Evolutionary conservation across 37 sponge, comb jelly and placozoan species (phyloP), one percentile per base, ranked within the genome.

Genomic region (Hexactinellida sp.): DNA sequence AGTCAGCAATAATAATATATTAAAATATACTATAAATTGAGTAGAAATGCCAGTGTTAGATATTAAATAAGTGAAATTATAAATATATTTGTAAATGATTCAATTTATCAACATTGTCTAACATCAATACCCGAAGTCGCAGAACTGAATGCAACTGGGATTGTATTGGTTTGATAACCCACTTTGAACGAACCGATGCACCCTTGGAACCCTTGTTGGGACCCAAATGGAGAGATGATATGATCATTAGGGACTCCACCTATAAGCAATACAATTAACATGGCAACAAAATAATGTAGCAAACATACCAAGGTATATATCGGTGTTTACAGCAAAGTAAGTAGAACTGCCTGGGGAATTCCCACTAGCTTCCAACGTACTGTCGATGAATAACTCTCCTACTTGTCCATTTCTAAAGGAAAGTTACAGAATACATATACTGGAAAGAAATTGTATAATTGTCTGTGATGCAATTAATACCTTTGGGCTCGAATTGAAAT

Each of bases 91-190:
- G 52, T 19, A 47, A 16, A 47, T 19, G 16, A 47, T 47, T 47
- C 52, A 19, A 47, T 47, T 47, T 47, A 63, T 63, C 34, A 63
- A 63, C 76, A 63, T 63, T 63, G 76, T 28, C 76, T 63, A 63
- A 63, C 34, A 23, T 63, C 76, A 7, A 63, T 63, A 63, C 76
- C 76, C 3, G 76, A 63, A 21, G 76, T 63, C 5, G 76, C 76
- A 28, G 76, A 63, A n/a, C 32, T 63, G 76, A 63, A 63, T 10
- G 76, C 3, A 28, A 63, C 76, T n/a, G 76, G 76, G 13, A 63
- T 63, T 63, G 76, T 63, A n/a, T 28, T 63, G 28, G 76, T 63
- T 63, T 63, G 76, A n/a, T 25, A 63, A n/a, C 76, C 76, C 3
- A 63, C 76, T 7, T n/a, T 7, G 34, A 63, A 63, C 3, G 76